phyloP scores from a whole-genome alignment of 64 coral and sea anemone species.

The Montipora capricornis region DNA sequence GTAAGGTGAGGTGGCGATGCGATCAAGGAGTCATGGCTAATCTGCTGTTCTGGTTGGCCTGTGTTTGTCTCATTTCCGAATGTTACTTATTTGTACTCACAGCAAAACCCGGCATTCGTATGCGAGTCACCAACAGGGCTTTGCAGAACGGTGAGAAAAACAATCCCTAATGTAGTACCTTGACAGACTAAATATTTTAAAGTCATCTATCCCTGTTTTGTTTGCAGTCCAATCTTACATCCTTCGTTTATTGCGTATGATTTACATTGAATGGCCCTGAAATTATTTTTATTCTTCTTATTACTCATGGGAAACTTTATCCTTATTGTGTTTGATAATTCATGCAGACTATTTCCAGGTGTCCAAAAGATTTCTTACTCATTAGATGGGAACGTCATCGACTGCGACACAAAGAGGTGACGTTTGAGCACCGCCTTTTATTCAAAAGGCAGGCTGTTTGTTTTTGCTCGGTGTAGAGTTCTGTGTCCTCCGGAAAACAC shows the following conservation, averaged over 20 bases:
- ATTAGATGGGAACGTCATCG: too few relatives aligned
- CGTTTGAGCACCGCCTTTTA: too few relatives aligned
- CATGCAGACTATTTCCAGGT: too few relatives aligned
- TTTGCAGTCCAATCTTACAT: too few relatives aligned
- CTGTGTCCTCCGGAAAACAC: too few relatives aligned
- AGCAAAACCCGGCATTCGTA: constrained; percentile 15
- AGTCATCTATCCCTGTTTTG: too few relatives aligned
- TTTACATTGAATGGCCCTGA: neutral
- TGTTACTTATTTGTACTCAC: neutral
- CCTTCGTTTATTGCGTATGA: neutral
- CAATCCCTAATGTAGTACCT: neutral
- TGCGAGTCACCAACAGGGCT: constrained; percentile 14
- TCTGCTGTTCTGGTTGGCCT: neutral
- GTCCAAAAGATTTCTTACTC: too few relatives aligned
- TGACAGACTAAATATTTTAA: neutral
- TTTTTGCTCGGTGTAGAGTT: too few relatives aligned
- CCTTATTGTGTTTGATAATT: too few relatives aligned
- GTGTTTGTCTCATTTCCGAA: neutral
- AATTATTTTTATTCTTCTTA: neutral
- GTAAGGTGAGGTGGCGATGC: neutral
- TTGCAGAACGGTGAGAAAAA: constrained; percentile 13
- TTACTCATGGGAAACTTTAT: too few relatives aligned
- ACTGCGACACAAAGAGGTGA: too few relatives aligned
- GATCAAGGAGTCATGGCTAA: neutral
- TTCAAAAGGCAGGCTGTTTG: too few relatives aligned